phyloP scores from a whole-genome alignment of 2,797 vertebrate genomes.

The Aplochiton taeniatus region DNA sequence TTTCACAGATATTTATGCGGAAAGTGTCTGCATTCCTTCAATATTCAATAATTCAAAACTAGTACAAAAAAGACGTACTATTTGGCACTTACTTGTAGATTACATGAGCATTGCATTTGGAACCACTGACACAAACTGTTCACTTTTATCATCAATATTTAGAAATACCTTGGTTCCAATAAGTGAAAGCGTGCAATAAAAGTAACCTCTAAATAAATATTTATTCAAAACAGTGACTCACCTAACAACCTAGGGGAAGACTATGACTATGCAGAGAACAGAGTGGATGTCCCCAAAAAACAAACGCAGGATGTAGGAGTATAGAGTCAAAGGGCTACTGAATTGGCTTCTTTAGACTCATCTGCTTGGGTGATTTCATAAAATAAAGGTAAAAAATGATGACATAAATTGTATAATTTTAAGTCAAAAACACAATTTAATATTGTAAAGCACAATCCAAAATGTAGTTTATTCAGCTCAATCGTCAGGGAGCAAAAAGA shows the following conservation, averaged over 20 bases:
- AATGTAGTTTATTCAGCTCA: no score
- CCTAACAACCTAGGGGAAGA: background rate
- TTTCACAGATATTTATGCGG: background rate
- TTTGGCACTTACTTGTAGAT: background rate
- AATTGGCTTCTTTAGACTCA: background rate
- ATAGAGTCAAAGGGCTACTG: background rate
- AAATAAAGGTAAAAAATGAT: no score
- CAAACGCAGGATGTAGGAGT: background rate
- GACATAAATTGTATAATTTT: no score
- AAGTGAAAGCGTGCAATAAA: constrained; percentile 25
- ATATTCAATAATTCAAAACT: no score
- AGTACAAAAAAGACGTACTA: background rate
- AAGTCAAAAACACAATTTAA: no score
- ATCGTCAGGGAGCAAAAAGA: no score
- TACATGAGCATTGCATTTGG: background rate
- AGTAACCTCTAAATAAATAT: constrained; percentile 45
- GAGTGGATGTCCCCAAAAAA: constrained; percentile 4
- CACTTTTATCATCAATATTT: constrained; percentile 9
- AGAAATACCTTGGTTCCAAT: constrained; percentile 7
- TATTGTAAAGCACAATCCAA: no score
- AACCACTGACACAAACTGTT: background rate
- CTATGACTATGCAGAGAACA: constrained; percentile 1
- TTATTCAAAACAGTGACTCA: constrained; percentile 37
- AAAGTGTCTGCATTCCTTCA: no score
- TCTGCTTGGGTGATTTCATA: background rate